Base-by-base conservation (phyloP, 2,113 vertebrate genomes). In the Tilapia sparmanii region DNA sequence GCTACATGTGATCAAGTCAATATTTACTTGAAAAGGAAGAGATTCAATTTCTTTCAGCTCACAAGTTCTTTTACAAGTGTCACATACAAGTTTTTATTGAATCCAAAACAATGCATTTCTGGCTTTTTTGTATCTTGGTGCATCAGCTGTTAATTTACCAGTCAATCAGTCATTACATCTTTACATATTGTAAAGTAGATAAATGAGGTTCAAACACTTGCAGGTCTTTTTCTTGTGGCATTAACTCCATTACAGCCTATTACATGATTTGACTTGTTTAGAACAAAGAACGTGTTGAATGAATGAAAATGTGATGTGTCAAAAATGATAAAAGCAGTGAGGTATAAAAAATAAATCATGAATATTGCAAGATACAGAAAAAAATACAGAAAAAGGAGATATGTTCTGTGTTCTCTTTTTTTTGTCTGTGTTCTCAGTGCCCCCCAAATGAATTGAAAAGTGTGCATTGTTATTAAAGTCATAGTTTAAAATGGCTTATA, bases 41-140 rank as follows among this genome's bases (percentile, higher is more conserved):
- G 0, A 35, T 35, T 63, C 2, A 10, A 63, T 63, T 0, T 63
- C 6, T 12, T 63, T 63, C 16, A 52, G 45, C 73, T 19, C 6
- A 35, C 19, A 16, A 10, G 9, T 61, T 61, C 2, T 47, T 76
- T 29, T 0, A 47, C 2, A 76, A 18, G 42, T 10, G 15, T 18
- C 26, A 50, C 4, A 29, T 12, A 19, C 10, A 78, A n/a, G 24
- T 78, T 29, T 78, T 78, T 50, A 50, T 33, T 33, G 42, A 76
- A 76, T 76, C 10, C 24, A 31, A 50, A 50, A 12, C 16, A 11
- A 76, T 76, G 24, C 15, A 26, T 50, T 76, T 29, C 15, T 76
- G 42, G 6, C 42, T 76, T 73, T 78, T 76, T 50, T 50, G 16
- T 47, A 47, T 78, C 71, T 31, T 78, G 10, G 71, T 78, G 10